Evolutionary conservation across 2,113 vertebrate species (phyloP).

Genomic region (Entosphenus tridentatus): DNA sequence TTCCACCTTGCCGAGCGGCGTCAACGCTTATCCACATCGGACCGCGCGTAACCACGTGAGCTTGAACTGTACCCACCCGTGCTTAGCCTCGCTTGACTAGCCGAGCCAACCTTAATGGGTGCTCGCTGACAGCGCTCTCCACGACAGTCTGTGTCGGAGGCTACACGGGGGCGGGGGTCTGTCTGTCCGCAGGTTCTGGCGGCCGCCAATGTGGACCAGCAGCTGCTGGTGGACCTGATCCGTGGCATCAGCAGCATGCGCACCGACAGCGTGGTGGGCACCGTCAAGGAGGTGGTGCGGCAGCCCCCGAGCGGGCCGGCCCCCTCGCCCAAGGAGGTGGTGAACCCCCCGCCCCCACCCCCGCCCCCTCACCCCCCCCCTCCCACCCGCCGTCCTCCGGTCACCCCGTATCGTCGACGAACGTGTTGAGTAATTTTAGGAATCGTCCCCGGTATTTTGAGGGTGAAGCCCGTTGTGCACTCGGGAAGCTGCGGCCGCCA

Average conservation of each 20-base stretch:
- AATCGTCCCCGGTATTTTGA: constrained; percentile 29
- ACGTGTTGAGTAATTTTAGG: constrained; percentile 26
- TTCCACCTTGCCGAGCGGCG: too few species aligned
- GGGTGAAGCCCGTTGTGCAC: too few species aligned
- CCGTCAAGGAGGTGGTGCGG: constrained; percentile 81
- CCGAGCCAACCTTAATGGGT: too few species aligned
- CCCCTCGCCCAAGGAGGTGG: constrained; percentile 35
- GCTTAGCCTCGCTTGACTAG: too few species aligned
- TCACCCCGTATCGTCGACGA: background rate
- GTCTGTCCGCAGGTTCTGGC: too few species aligned
- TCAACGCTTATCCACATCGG: too few species aligned
- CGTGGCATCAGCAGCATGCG: constrained; percentile 47
- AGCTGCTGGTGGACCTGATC: constrained; percentile 50
- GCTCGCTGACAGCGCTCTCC: too few species aligned
- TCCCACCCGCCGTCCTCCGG: background rate
- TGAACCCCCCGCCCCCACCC: background rate
- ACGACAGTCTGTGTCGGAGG: too few species aligned
- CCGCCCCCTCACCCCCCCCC: background rate
- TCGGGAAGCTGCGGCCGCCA: too few species aligned
- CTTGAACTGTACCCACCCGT: too few species aligned
- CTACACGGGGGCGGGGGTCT: too few species aligned
- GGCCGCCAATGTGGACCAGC: constrained; percentile 29
- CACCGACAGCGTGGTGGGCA: constrained; percentile 40
- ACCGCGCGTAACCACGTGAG: too few species aligned
- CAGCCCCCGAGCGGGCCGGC: constrained; percentile 64